These are phyloP conservation scores for Euphonia xanthogaster DNA, from an alignment of 2,797 vertebrate species.

Conservation along the genomic window DNA sequence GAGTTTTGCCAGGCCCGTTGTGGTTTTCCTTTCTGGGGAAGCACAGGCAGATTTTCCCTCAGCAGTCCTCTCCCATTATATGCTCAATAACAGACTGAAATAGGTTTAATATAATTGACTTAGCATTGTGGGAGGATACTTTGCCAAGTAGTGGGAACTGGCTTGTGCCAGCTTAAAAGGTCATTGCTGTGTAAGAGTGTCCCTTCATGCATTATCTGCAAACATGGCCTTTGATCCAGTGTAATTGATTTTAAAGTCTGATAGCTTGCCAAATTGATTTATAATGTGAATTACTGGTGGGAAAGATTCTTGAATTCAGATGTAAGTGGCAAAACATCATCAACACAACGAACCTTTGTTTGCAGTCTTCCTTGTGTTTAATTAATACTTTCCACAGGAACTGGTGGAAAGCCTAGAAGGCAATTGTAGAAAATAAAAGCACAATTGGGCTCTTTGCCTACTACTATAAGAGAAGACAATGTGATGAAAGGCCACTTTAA, in stretches of 20 bases:
- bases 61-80: neutral
- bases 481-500: neutral
- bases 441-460: neutral
- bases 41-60: neutral
- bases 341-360: neutral
- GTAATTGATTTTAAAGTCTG: constrained; percentile 69
- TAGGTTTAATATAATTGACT: constrained; percentile 54
- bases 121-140: constrained; percentile 1
- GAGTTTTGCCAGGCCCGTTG: neutral
- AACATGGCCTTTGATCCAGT: constrained; percentile 43
- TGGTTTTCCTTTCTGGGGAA: constrained; percentile 1
- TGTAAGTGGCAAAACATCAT: constrained; percentile 20
- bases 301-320: constrained; percentile 48
- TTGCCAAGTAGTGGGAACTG: constrained; percentile 38
- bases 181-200: constrained; percentile 19
- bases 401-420: neutral
- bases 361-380: neutral
- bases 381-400: neutral
- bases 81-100: constrained; percentile 21
- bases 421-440: neutral
- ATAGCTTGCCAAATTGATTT: constrained; percentile 64
- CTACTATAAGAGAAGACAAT: neutral
- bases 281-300: constrained; percentile 47
- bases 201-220: constrained; percentile 34
- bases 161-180: constrained; percentile 59